These are phyloP conservation scores for Dynastes grantii DNA, from an alignment of 2,888 invertebrate species.

Conservation along the genomic window DNA sequence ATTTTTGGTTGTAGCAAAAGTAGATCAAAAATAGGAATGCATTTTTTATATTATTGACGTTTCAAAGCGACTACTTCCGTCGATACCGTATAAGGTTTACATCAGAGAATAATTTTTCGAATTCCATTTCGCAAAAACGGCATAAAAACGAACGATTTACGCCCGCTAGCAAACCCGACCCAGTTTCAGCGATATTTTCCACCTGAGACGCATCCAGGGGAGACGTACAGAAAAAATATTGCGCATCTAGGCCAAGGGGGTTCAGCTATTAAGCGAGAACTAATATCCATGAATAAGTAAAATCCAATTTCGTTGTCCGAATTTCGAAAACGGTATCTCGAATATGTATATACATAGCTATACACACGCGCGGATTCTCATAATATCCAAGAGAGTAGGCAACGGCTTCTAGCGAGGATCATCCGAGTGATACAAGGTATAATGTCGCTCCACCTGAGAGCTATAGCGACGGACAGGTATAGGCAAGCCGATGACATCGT, in stretches of 20 bases:
- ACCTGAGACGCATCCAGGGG: slow-evolving; percentile 5
- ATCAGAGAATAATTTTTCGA: too few species aligned
- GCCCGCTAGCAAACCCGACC: too few species aligned
- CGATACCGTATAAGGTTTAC: too few species aligned
- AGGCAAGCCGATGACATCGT: not conserved
- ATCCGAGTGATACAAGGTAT: not conserved
- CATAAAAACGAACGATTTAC: too few species aligned
- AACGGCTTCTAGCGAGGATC: not conserved
- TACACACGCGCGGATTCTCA: slow-evolving; percentile 21
- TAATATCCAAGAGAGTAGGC: not conserved
- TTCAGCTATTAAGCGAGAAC: slow-evolving; percentile 23
- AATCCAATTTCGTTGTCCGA: slow-evolving; percentile 43
- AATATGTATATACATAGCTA: slow-evolving; percentile 22
- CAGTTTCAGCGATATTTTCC: slow-evolving; percentile 8
- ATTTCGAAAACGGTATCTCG: slow-evolving; percentile 25
- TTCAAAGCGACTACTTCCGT: too few species aligned
- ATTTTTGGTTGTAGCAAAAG: too few species aligned
- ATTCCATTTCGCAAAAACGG: too few species aligned
- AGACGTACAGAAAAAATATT: not conserved
- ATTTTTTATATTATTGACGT: too few species aligned
- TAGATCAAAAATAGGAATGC: too few species aligned
- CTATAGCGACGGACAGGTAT: not conserved
- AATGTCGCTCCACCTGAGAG: not conserved
- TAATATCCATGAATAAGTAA: slow-evolving; percentile 46
- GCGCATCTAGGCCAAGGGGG: not conserved